Conservation (phyloP, 2,888 invertebrate species). For the Charanyca ferruginea region DNA sequence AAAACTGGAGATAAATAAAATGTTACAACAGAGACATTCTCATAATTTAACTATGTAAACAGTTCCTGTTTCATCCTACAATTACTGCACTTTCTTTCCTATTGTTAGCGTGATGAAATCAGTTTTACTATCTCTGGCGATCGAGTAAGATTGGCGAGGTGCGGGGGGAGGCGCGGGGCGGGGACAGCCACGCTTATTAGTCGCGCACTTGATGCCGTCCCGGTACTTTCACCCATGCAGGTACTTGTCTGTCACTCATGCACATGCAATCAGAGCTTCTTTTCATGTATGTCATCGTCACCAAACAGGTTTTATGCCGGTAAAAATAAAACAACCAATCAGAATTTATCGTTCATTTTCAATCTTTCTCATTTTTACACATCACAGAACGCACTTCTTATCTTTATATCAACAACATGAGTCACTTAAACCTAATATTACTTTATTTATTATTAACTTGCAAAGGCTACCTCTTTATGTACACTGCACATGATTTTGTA, state of each 20-base stretch:
- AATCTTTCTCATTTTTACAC: conserved; percentile 62
- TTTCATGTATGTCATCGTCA: conserved; percentile 66
- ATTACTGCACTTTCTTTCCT: conserved; percentile 89
- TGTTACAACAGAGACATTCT: conserved; percentile 21
- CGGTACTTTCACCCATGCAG: conserved; percentile 87
- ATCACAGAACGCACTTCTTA: conserved; percentile 64
- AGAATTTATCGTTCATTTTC: conserved; percentile 63
- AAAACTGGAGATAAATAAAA: neutral
- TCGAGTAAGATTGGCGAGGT: conserved; percentile 84
- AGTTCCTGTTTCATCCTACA: conserved; percentile 86
- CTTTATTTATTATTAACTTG: conserved; percentile 31
- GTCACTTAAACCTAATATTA: conserved; percentile 50
- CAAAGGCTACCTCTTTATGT: conserved; percentile 15
- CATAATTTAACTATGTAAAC: conserved; percentile 65
- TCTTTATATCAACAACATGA: conserved; percentile 50
- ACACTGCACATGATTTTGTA: conserved; percentile 36
- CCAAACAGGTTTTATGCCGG: conserved; percentile 45
- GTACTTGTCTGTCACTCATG: conserved; percentile 80
- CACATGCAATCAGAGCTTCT: conserved; percentile 77
- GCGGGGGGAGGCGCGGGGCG: conserved; percentile 71
- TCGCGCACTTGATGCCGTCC: conserved; percentile 82
- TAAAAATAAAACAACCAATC: conserved; percentile 64
- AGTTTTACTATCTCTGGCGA: conserved; percentile 87
- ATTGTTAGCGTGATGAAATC: conserved; percentile 87
- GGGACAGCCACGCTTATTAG: conserved; percentile 73